phyloP scores from a whole-genome alignment of 2,113 vertebrate genomes.

The Poeciliopsis turrubarensis region DNA sequence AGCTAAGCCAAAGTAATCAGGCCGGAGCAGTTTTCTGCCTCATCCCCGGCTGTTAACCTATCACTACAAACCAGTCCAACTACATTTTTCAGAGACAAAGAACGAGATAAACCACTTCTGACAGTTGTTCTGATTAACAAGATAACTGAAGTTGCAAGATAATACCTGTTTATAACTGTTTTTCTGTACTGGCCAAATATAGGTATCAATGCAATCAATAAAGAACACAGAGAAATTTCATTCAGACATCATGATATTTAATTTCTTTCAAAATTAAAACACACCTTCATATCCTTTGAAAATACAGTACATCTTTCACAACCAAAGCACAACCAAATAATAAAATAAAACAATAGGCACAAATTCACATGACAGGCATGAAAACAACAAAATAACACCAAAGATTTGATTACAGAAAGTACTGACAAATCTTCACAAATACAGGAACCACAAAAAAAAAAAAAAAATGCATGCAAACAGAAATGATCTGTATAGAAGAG shows the following conservation, averaged over 20 bases:
- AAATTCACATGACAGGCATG: constrained; percentile 80
- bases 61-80: constrained; percentile 20
- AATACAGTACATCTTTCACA: constrained; percentile 98
- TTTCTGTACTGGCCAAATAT: neutral
- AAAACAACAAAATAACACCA: constrained; percentile 28
- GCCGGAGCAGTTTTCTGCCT: too few relatives aligned
- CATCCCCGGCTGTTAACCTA: neutral
- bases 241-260: constrained; percentile 90
- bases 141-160: constrained; percentile 4
- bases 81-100: constrained; percentile 20
- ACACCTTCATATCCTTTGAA: constrained; percentile 97
- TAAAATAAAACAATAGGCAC: constrained; percentile 27
- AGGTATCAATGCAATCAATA: neutral
- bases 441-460: constrained; percentile 61
- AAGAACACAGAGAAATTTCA: neutral
- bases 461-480: constrained; percentile 35
- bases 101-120: constrained; percentile 11
- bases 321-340: constrained; percentile 78
- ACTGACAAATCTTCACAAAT: constrained; percentile 89
- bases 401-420: constrained; percentile 80
- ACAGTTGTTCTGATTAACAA: constrained; percentile 13
- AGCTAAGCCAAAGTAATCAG: neutral
- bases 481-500: constrained; percentile 50
- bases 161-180: neutral
- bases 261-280: constrained; percentile 85